Percentiles rank a stretch among this genome's conserved stretches.
Evolutionary conservation across 35 echinoderm and acorn worm genomes (phyloP).

Genomic region (Lytechinus pictus): DNA sequence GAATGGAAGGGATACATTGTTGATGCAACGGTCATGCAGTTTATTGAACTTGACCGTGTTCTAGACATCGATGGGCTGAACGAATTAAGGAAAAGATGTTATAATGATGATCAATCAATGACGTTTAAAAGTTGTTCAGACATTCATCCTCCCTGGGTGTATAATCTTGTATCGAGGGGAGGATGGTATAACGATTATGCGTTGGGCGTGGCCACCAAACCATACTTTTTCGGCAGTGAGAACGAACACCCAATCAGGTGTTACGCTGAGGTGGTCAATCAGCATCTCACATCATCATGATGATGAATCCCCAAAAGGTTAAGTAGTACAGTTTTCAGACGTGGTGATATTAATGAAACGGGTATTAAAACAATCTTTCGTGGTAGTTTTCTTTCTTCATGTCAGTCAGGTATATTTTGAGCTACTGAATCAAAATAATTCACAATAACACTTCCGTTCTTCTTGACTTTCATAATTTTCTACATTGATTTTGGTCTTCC

Average conservation of each 20-base stretch:
- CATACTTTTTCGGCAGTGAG: conserved; percentile 14
- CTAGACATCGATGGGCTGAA: background rate
- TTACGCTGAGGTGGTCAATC: background rate
- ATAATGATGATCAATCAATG: background rate
- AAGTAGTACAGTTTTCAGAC: background rate
- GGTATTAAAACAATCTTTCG: background rate
- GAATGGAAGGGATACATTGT: conserved; percentile 14
- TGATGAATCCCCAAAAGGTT: background rate
- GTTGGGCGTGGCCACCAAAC: background rate
- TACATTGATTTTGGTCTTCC: too few species aligned
- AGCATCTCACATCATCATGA: background rate
- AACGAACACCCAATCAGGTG: background rate
- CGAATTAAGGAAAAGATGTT: background rate
- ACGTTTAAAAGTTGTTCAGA: conserved; percentile 9
- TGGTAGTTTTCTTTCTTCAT: background rate
- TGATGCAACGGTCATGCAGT: conserved; percentile 17
- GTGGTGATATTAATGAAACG: background rate
- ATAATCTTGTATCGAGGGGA: background rate
- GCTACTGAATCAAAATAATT: background rate
- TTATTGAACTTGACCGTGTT: background rate
- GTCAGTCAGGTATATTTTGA: background rate
- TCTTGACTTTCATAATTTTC: background rate
- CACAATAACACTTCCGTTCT: background rate
- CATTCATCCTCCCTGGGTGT: conserved; percentile 5
- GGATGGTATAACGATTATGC: background rate